A percentile compares a stretch with the other conserved stretches of the same genome.
phyloP scores from a whole-genome alignment of 92 coral and sea anemone species.

The Pocillopora grandis region DNA sequence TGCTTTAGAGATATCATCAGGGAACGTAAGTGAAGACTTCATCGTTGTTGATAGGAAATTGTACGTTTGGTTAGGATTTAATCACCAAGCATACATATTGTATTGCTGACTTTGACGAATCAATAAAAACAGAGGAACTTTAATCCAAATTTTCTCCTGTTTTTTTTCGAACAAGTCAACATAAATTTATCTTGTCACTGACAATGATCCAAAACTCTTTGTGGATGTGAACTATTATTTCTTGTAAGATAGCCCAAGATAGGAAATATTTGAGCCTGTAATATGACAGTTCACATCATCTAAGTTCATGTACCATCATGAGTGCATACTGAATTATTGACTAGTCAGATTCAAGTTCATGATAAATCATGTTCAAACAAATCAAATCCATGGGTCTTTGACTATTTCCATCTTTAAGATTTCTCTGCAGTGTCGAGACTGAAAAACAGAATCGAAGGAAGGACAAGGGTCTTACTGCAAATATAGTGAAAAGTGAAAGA shows the following conservation, averaged over 20 bases:
- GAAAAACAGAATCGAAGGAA: no score
- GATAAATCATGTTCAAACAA: not conserved
- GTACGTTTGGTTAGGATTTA: not conserved
- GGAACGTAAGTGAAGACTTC: conserved; percentile 77
- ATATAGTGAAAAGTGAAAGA: not conserved
- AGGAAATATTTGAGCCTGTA: not conserved
- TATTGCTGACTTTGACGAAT: not conserved
- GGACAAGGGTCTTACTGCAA: not conserved
- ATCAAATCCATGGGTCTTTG: not conserved
- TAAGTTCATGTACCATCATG: no score
- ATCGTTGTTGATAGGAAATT: not conserved
- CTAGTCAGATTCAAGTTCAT: not conserved
- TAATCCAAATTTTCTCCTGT: not conserved
- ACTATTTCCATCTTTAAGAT: not conserved
- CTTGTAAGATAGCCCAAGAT: not conserved
- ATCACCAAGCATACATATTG: not conserved
- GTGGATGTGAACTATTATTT: not conserved
- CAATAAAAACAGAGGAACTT: not conserved
- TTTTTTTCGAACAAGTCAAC: not conserved
- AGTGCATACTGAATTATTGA: not conserved
- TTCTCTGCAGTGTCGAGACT: no score
- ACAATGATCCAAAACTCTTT: not conserved
- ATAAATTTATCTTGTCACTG: not conserved
- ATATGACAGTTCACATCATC: not conserved
- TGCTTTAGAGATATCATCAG: conserved; percentile 83